phyloP scores from a whole-genome alignment of 2,113 vertebrate species.

The Martes martes region DNA sequence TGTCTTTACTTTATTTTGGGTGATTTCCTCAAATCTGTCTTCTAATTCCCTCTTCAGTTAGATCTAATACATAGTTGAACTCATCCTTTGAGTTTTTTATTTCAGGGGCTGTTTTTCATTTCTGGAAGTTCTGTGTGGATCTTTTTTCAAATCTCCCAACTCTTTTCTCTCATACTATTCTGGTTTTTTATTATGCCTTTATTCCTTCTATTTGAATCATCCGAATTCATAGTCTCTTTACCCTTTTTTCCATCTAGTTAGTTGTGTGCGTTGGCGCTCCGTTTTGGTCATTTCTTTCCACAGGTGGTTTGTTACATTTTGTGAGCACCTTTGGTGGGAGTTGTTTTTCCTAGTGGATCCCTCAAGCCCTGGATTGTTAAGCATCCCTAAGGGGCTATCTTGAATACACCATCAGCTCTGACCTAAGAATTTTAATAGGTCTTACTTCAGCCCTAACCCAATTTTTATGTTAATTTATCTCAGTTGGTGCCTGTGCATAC shows the following conservation, averaged over 20 bases:
- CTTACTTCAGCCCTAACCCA: neutral
- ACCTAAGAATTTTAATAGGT: slow-evolving; percentile 11
- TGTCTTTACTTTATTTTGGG: neutral
- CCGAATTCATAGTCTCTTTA: neutral
- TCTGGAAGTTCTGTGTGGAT: neutral
- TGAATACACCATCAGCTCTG: neutral
- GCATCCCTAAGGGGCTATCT: neutral
- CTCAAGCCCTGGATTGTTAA: neutral
- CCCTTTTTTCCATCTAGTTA: neutral
- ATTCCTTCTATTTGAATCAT: slow-evolving; percentile 64
- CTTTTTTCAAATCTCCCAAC: slow-evolving; percentile 11
- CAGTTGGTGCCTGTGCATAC: neutral
- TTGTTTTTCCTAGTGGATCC: neutral
- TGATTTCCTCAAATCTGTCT: slow-evolving; percentile 9
- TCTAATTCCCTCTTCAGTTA: neutral
- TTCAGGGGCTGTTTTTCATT: neutral
- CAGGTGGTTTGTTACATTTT: neutral
- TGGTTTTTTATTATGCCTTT: neutral
- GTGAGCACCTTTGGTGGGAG: neutral
- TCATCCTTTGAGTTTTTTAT: slow-evolving; percentile 41
- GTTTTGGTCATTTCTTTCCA: neutral
- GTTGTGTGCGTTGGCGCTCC: neutral
- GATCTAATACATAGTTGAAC: neutral
- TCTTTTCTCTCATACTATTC: slow-evolving; percentile 77
- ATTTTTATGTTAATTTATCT: slow-evolving; percentile 26